Evolutionary conservation across 2,797 vertebrate genomes (phyloP).

Genomic region (Sebastiscus tertius): DNA sequence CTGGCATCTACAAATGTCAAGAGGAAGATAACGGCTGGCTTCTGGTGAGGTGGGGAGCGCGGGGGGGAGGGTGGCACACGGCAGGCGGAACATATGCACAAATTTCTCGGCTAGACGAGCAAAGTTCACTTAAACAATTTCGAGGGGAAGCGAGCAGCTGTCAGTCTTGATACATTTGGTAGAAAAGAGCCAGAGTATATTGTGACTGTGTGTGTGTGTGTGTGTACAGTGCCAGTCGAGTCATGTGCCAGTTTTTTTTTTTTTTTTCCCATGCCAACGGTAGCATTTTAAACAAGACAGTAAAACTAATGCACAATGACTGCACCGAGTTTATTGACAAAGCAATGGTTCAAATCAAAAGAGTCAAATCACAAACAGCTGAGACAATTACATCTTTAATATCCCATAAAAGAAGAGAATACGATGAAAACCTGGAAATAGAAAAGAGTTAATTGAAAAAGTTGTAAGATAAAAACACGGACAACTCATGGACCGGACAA

Average conservation of each 20-base stretch:
- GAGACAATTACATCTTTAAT: neutral
- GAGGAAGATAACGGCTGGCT: conserved; percentile 79
- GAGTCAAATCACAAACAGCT: neutral
- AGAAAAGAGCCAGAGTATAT: conserved; percentile 50
- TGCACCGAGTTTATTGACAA: neutral
- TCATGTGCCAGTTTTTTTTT: neutral
- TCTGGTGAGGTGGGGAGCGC: conserved; percentile 14
- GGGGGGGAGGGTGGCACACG: neutral
- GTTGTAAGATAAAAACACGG: too few relatives aligned
- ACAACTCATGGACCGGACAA: too few relatives aligned
- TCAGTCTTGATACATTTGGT: conserved; percentile 76
- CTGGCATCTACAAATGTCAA: conserved; percentile 94
- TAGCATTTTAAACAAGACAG: neutral
- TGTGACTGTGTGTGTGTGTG: neutral
- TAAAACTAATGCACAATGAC: neutral
- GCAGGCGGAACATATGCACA: conserved; percentile 43
- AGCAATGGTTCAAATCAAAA: neutral
- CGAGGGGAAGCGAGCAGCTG: conserved; percentile 31
- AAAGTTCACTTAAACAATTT: conserved; percentile 71
- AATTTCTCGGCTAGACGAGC: conserved; percentile 12
- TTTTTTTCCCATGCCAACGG: neutral
- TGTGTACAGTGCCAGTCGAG: neutral
- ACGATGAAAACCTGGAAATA: neutral
- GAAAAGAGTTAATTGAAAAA: too few relatives aligned
- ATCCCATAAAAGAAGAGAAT: too few relatives aligned